A percentile compares a stretch with the other conserved stretches of the same genome.
These are phyloP conservation scores for Erythrocercus mccallii DNA, from an alignment of 2,113 vertebrate genomes.

Conservation along the genomic window DNA sequence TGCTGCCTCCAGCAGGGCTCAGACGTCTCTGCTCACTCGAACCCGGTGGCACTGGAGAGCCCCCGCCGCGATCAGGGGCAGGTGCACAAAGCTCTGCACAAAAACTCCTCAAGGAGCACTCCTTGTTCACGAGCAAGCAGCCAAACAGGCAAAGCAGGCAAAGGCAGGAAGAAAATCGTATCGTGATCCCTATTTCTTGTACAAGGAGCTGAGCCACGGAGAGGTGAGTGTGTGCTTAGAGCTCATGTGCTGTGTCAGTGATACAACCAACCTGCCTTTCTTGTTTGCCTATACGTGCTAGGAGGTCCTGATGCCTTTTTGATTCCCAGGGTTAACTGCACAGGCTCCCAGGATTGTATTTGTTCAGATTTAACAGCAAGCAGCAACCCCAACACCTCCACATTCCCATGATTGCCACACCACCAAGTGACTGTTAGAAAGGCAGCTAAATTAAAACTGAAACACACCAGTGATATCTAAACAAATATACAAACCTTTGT, in stretches of 20 bases:
- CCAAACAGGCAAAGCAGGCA: neutral
- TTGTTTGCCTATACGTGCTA: neutral
- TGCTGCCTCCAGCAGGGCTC: neutral
- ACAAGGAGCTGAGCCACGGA: neutral
- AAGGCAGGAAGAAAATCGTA: neutral
- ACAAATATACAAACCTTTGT: neutral
- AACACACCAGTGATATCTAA: neutral
- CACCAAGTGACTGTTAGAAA: neutral
- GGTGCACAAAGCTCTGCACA: neutral
- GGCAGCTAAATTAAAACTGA: neutral
- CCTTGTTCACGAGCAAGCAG: neutral
- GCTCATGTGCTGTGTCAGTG: neutral
- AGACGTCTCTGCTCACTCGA: neutral
- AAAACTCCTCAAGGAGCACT: neutral
- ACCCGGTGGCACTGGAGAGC: neutral
- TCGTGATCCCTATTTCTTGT: neutral
- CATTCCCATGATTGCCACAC: neutral
- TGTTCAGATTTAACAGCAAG: neutral
- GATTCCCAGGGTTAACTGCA: neutral
- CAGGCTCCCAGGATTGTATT: neutral
- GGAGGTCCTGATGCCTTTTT: neutral
- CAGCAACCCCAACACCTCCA: neutral
- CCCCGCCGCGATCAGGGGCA: neutral
- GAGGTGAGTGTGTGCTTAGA: neutral
- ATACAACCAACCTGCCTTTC: neutral